These are phyloP conservation scores for Apodemus sylvaticus DNA, from an alignment of 2,113 vertebrate genomes.

Conservation along the genomic window DNA sequence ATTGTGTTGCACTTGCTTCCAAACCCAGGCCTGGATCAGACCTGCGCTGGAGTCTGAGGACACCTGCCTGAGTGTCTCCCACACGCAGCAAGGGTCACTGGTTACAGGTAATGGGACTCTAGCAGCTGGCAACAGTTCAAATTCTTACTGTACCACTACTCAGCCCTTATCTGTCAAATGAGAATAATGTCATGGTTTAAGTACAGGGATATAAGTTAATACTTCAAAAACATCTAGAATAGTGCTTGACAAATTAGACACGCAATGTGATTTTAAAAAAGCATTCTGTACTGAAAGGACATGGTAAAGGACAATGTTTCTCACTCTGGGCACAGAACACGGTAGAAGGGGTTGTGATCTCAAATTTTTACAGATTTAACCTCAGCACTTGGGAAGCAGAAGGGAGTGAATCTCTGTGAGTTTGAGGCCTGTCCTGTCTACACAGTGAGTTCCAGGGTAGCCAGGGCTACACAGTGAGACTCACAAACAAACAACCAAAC, in stretches of 20 bases:
- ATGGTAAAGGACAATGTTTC: not conserved
- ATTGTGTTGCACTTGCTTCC: slow-evolving; percentile 1
- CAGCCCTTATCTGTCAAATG: not conserved
- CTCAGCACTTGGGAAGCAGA: not conserved
- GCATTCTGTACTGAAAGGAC: not conserved
- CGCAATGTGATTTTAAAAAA: not conserved
- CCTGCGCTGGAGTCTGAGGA: not conserved
- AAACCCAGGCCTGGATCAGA: not conserved
- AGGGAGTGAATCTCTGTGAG: not conserved
- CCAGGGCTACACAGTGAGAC: not conserved
- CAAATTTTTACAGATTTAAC: not conserved
- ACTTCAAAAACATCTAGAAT: slow-evolving; percentile 10
- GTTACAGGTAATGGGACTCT: not conserved
- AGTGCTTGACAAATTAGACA: not conserved
- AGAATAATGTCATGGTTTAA: not conserved
- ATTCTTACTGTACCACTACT: not conserved
- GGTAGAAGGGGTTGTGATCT: not conserved
- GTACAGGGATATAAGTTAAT: not conserved
- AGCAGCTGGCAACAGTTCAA: not conserved
- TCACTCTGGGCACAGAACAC: not conserved
- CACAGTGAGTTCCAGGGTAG: not conserved
- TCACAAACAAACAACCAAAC: not conserved
- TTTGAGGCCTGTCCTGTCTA: not conserved
- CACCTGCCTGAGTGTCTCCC: not conserved
- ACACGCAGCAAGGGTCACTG: not conserved